Base-by-base conservation (phyloP, 2,113 vertebrate genomes). In the Odocoileus virginianus region DNA sequence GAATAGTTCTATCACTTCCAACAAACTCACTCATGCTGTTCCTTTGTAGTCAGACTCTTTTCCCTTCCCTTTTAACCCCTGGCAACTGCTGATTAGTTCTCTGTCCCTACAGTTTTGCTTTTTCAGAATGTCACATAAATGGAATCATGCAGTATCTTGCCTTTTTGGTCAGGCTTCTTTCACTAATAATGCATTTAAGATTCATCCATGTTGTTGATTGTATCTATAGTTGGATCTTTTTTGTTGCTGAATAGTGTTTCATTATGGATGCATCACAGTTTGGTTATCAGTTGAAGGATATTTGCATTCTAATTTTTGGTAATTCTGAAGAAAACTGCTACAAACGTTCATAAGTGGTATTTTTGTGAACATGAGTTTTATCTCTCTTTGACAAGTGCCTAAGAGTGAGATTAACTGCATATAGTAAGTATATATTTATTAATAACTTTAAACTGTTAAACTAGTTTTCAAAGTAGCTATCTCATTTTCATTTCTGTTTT, bases 41-140 rank as follows among this genome's bases (percentile, higher is more conserved):
- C 7, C 67, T 78, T 95, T 97, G n/a, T 79, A 82, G 58, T 96
- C 78, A 91, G n/a, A 67, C 15, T 96, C 19, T 97, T 30, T 5
- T 52, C 27, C 43, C 19, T 12, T 30, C 1, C 30, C 30, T 30
- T 9, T 64, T 86, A 74, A 50, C 3, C 11, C 19, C 2, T 83
- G 36, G 25, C 30, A 95, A 64, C 15, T 10, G 30, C 27, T 25
- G 30, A 67, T 71, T 17, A 67, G 27, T 78, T 79, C 17, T 90
- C 27, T 13, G 58, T 54, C 15, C 13, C 11, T 83, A 67, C 3
- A 25, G 23, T 91, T 91, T 89, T 74, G 10, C 33, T 91, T 91
- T 85, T 91, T 45, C 28, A 79, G 50, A 92, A 91, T 78, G 12
- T 58, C 64, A 60, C 47, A 19, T 60, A 60, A 64, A 57, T 71